These are phyloP conservation scores for Drosophila seclusa DNA, from an alignment of 2,888 invertebrate genomes.

Conservation along the genomic window DNA sequence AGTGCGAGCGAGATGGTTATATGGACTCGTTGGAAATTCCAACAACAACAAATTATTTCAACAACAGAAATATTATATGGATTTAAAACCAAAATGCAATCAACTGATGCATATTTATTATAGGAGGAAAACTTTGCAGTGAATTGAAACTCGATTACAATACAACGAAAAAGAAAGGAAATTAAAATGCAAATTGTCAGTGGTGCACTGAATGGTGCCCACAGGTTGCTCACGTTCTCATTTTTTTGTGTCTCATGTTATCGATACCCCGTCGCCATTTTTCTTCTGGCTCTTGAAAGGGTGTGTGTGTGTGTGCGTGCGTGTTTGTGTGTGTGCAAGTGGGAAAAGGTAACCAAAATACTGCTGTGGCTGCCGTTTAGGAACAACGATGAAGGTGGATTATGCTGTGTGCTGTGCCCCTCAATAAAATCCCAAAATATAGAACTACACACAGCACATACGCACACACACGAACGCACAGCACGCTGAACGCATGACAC, in stretches of 20 bases:
- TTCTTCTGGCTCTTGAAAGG: slow-evolving; percentile 70
- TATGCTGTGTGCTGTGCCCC: slow-evolving; percentile 21
- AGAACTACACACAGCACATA: slow-evolving; percentile 15
- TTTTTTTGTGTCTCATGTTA: slow-evolving; percentile 57
- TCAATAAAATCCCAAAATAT: slow-evolving; percentile 58
- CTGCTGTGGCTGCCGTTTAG: slow-evolving; percentile 57
- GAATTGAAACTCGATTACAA: neutral
- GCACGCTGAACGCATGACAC: slow-evolving; percentile 46
- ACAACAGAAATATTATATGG: slow-evolving; percentile 58
- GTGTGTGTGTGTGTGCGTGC: slow-evolving; percentile 52
- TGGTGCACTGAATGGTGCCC: slow-evolving; percentile 24
- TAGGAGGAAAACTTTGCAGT: neutral
- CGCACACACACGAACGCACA: slow-evolving; percentile 15
- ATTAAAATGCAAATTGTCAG: neutral
- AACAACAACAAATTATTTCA: slow-evolving; percentile 66
- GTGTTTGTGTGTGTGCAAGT: slow-evolving; percentile 40
- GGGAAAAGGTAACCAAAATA: slow-evolving; percentile 76
- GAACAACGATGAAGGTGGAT: slow-evolving; percentile 38
- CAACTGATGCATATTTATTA: slow-evolving; percentile 7
- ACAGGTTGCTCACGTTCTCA: slow-evolving; percentile 71
- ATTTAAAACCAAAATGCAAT: slow-evolving; percentile 18
- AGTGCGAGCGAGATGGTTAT: slow-evolving; percentile 64
- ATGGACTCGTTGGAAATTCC: slow-evolving; percentile 68
- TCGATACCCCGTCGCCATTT: slow-evolving; percentile 83
- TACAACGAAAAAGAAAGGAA: neutral